A percentile compares a stretch with the other conserved stretches of the same genome.
Conservation (phyloP, 64 coral and sea anemone genomes). For the Trachythela sp. region DNA sequence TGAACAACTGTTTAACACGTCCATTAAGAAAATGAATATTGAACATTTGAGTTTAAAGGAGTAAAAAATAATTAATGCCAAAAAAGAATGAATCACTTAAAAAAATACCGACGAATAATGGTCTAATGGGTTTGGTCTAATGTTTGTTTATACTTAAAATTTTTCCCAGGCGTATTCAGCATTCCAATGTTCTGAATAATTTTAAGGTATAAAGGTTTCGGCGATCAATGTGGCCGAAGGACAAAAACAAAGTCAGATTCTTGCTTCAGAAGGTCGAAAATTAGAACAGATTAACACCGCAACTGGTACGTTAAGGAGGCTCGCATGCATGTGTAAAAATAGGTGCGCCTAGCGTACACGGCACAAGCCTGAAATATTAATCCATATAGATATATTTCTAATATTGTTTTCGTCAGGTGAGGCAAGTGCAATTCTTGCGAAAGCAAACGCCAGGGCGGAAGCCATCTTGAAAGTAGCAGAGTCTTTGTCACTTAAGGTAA, state of each 20-base stretch:
- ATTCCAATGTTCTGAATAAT: not conserved
- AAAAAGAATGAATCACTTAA: too few species aligned
- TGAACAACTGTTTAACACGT: not conserved
- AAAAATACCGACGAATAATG: too few species aligned
- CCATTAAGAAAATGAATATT: too few species aligned
- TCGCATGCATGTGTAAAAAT: not conserved
- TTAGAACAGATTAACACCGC: conserved; percentile 88
- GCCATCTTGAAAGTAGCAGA: conserved; percentile 82
- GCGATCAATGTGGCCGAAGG: conserved; percentile 98
- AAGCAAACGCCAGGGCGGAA: conserved; percentile 76
- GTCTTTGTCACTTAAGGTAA: conserved; percentile 67
- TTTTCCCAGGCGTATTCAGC: too few species aligned
- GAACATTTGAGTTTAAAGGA: too few species aligned
- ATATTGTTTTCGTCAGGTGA: conserved; percentile 55
- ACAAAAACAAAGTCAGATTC: conserved; percentile 88
- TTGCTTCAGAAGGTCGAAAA: conserved; percentile 77
- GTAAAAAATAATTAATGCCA: too few species aligned
- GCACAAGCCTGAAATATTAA: not conserved
- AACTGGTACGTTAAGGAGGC: conserved; percentile 43
- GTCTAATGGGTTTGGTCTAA: too few species aligned
- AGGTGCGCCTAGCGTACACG: not conserved
- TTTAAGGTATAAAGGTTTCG: conserved; percentile 65
- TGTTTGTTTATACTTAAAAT: too few species aligned
- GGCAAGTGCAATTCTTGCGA: conserved; percentile 89
- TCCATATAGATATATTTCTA: not conserved